These are phyloP conservation scores for Indicator indicator DNA, from an alignment of 2,113 vertebrate genomes.

Conservation along the genomic window DNA sequence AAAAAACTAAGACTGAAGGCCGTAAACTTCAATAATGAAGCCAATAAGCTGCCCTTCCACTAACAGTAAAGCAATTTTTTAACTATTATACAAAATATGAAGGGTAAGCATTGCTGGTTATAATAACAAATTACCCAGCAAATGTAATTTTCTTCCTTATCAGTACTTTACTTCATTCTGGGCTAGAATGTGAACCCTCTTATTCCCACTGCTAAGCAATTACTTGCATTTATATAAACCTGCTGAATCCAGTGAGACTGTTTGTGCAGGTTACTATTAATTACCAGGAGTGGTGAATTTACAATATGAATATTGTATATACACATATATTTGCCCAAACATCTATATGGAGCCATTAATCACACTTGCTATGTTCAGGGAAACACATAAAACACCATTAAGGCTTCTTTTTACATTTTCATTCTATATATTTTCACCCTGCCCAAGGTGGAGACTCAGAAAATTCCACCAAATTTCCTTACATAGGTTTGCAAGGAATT, in stretches of 20 bases:
- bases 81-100: neutral
- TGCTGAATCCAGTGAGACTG: conserved; percentile 4
- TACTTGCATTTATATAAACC: conserved; percentile 27
- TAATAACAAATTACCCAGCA: neutral
- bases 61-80: neutral
- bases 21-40: neutral
- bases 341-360: neutral
- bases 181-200: neutral
- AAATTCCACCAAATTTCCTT: neutral
- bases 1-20: neutral
- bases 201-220: conserved; percentile 1
- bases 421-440: neutral
- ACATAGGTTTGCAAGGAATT: neutral
- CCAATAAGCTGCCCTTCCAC: neutral
- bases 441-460: neutral
- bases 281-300: neutral
- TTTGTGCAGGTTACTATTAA: conserved; percentile 1
- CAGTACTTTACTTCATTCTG: neutral
- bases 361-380: neutral
- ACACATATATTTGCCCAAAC: neutral
- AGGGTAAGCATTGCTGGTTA: neutral
- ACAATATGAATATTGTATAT: neutral
- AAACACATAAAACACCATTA: neutral
- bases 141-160: conserved; percentile 1
- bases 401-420: neutral